Conservation (phyloP, 1,140 invertebrate species). For the Drosophila nigrodunni region DNA sequence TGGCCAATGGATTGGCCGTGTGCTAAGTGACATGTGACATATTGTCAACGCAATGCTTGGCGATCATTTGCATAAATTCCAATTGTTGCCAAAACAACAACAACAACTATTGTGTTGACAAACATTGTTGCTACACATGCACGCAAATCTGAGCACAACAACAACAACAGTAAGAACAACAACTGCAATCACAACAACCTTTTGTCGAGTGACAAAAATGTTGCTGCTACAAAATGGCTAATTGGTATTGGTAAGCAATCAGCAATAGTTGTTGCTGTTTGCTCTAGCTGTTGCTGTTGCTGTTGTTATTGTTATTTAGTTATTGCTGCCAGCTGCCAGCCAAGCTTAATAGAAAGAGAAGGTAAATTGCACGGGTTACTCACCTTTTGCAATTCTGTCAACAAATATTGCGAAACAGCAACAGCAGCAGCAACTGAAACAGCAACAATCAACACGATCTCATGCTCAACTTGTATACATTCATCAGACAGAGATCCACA, state of each 20-base stretch:
- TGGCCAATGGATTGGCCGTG: constrained; percentile 49
- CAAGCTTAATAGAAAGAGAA: constrained; percentile 24
- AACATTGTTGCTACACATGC: constrained; percentile 82
- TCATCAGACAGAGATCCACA: not conserved
- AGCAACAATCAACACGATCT: not conserved
- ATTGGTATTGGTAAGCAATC: constrained; percentile 73
- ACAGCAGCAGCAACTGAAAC: not conserved
- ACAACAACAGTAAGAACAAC: constrained; percentile 25
- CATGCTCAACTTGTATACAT: not conserved
- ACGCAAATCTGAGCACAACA: constrained; percentile 47
- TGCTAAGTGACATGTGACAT: constrained; percentile 81
- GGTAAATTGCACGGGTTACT: constrained; percentile 28
- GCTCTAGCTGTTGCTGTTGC: constrained; percentile 12
- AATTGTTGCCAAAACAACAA: constrained; percentile 49
- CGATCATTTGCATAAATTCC: constrained; percentile 83
- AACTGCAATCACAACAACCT: constrained; percentile 25
- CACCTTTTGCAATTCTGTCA: constrained; percentile 28
- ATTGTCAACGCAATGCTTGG: constrained; percentile 79
- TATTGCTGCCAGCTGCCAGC: constrained; percentile 24
- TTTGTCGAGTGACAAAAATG: constrained; percentile 76
- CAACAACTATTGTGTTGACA: constrained; percentile 76
- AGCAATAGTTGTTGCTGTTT: constrained; percentile 52
- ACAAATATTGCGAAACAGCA: constrained; percentile 27
- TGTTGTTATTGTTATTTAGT: constrained; percentile 30
- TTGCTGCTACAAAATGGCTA: constrained; percentile 81